Evolutionary conservation across 2,113 vertebrate genomes (phyloP).

Genomic region (Halcyon senegalensis): DNA sequence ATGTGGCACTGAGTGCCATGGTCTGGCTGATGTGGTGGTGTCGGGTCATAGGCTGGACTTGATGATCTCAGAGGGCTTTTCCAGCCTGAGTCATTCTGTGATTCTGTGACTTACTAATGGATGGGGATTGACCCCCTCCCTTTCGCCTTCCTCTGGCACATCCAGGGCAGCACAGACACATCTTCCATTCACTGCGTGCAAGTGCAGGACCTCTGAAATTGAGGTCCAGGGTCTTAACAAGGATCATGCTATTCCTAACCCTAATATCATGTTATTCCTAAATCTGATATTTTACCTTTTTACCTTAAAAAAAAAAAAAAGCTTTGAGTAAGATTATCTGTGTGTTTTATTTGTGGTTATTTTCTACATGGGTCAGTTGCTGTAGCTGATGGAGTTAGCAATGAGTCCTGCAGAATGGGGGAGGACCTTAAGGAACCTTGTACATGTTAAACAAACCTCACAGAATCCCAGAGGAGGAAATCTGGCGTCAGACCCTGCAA

Average conservation of each 20-base stretch:
- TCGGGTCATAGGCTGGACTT: too few species aligned
- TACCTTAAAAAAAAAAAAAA: not conserved
- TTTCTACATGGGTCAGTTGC: not conserved
- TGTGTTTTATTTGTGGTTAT: not conserved
- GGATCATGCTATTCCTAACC: not conserved
- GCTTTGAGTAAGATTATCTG: not conserved
- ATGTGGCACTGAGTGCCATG: too few species aligned
- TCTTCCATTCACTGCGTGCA: not conserved
- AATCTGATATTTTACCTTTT: not conserved
- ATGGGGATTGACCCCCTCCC: not conserved
- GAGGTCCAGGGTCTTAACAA: not conserved
- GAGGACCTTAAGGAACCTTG: not conserved
- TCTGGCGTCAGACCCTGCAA: not conserved
- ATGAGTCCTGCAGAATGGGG: not conserved
- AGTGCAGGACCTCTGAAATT: not conserved
- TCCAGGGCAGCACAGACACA: not conserved
- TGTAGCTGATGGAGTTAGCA: not conserved
- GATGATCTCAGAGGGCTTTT: too few species aligned
- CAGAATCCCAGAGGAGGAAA: not conserved
- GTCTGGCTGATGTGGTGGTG: too few species aligned
- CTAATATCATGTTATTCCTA: not conserved
- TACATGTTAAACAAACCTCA: accelerated
- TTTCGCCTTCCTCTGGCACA: not conserved
- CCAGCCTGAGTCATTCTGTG: too few species aligned
- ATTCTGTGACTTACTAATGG: not conserved